Evolutionary conservation across 2,797 vertebrate genomes (phyloP).

Genomic region (Melanotaenia boesemani): DNA sequence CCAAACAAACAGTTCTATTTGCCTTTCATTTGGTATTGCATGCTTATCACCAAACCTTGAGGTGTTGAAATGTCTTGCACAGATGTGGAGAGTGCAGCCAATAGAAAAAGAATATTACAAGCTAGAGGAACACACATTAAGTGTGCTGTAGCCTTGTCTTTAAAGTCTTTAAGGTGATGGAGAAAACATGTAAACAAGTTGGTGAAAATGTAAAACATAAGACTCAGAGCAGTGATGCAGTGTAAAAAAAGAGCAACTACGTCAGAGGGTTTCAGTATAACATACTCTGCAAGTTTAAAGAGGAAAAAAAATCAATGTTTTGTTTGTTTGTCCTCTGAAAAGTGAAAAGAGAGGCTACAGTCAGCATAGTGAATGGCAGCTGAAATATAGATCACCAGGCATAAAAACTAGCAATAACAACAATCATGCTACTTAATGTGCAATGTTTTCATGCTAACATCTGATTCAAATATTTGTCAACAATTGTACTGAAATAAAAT

Average conservation of each 20-base stretch:
- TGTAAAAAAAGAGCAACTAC: neutral
- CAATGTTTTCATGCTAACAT: too few relatives aligned
- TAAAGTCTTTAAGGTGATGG: neutral
- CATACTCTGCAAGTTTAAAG: slow-evolving; percentile 1
- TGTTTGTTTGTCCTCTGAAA: slow-evolving; percentile 1
- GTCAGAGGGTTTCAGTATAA: neutral
- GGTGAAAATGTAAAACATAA: slow-evolving; percentile 11
- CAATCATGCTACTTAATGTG: neutral
- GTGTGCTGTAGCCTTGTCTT: neutral
- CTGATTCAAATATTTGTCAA: too few relatives aligned
- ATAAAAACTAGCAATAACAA: neutral
- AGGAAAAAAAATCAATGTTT: slow-evolving; percentile 20
- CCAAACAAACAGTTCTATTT: neutral
- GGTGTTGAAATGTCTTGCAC: slow-evolving; percentile 48
- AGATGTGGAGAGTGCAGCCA: neutral
- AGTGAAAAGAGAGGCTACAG: neutral
- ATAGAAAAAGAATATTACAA: neutral
- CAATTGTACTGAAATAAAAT: too few relatives aligned
- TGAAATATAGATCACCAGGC: neutral
- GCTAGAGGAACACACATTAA: slow-evolving; percentile 9
- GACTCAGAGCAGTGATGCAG: slow-evolving; percentile 1
- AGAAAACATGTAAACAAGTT: slow-evolving; percentile 37
- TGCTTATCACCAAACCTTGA: slow-evolving; percentile 35
- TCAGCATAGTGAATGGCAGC: neutral
- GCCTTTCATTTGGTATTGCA: slow-evolving; percentile 32